Evolutionary conservation across 2,797 vertebrate genomes (phyloP).

Genomic region (Buphagus erythrorhynchus): DNA sequence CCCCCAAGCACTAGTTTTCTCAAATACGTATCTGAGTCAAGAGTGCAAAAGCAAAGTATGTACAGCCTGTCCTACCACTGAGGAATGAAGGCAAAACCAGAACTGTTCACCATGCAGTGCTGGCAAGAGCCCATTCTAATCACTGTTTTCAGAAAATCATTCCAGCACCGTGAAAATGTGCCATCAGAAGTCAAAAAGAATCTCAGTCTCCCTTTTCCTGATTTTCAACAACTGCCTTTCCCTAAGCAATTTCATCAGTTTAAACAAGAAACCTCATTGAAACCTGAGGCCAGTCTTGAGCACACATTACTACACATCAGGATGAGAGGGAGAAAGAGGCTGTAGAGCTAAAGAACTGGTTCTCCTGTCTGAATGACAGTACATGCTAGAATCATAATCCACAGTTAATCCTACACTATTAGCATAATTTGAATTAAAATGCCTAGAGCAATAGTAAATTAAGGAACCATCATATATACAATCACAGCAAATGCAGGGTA

Average conservation of each 20-base stretch:
- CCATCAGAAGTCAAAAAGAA: neutral
- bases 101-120: neutral
- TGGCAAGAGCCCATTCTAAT: neutral
- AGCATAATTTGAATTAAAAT: conserved; percentile 67
- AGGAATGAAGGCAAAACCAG: neutral
- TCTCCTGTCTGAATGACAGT: conserved; percentile 3
- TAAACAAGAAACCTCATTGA: conserved; percentile 23
- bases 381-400: conserved; percentile 54
- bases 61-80: neutral
- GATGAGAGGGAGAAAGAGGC: neutral
- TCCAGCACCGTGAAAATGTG: neutral
- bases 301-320: neutral
- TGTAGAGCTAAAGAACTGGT: neutral
- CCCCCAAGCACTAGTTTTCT: neutral
- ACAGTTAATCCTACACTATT: conserved; percentile 46
- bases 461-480: conserved; percentile 28
- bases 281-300: conserved; percentile 5
- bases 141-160: neutral
- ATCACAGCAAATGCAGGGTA: conserved; percentile 3
- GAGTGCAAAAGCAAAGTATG: neutral
- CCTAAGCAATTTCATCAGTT: neutral
- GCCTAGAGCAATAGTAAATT: conserved; percentile 34
- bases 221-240: neutral
- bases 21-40: neutral
- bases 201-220: neutral